Evolutionary conservation across 2,888 invertebrate genomes (phyloP).

Genomic region (Onthophagus sagittarius): DNA sequence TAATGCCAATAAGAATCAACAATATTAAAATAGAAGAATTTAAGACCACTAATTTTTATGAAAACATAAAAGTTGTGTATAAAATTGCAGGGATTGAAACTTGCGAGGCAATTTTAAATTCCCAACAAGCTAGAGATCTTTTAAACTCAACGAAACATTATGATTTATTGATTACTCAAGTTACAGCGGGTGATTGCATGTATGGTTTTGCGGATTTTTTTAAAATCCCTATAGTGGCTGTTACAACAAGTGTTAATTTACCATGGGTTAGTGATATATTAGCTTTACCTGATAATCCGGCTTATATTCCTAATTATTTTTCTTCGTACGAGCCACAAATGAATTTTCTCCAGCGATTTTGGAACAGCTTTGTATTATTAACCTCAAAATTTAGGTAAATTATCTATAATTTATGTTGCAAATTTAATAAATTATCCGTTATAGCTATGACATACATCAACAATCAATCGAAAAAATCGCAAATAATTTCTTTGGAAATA

Average conservation of each 20-base stretch:
- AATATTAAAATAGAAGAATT: slow-evolving; percentile 23
- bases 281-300: slow-evolving; percentile 55
- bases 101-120: slow-evolving; percentile 36
- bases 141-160: slow-evolving; percentile 48
- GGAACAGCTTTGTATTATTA: slow-evolving; percentile 40
- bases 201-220: slow-evolving; percentile 56
- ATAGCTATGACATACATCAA: not conserved
- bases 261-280: slow-evolving; percentile 55
- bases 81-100: slow-evolving; percentile 16
- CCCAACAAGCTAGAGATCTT: slow-evolving; percentile 31
- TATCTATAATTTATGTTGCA: not conserved
- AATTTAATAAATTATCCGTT: not conserved
- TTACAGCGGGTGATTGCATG: slow-evolving; percentile 59
- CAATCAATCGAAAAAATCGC: slow-evolving; percentile 39
- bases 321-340: slow-evolving; percentile 51
- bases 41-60: not conserved
- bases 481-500: slow-evolving; percentile 52
- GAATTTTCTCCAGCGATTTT: slow-evolving; percentile 52
- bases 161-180: slow-evolving; percentile 57
- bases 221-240: slow-evolving; percentile 53
- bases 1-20: slow-evolving; percentile 5
- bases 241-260: slow-evolving; percentile 54
- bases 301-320: slow-evolving; percentile 55
- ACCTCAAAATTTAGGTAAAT: slow-evolving; percentile 14
- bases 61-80: slow-evolving; percentile 16